phyloP scores from a whole-genome alignment of 2,888 invertebrate species.

The Acholoe squamosa region DNA sequence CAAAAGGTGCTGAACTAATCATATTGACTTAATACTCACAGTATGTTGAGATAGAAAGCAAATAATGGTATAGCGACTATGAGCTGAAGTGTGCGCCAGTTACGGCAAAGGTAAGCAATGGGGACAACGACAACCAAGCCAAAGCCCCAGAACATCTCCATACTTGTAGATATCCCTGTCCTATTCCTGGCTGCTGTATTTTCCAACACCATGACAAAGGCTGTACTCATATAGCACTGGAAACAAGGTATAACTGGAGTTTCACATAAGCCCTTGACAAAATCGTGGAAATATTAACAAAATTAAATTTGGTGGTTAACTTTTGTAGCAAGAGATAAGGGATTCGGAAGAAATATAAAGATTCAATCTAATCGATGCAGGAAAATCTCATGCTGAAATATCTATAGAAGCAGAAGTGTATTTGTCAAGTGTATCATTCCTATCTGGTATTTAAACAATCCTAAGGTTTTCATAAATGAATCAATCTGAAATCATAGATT shows the following conservation, averaged over 20 bases:
- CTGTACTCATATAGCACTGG: conserved; percentile 39
- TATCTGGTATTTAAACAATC: no score
- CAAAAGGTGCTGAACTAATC: background rate
- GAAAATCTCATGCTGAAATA: no score
- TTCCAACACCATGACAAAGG: conserved; percentile 17
- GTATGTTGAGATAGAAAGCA: conserved; percentile 5
- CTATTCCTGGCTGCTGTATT: background rate
- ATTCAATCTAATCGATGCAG: no score
- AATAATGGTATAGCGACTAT: background rate
- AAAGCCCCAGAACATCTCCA: conserved; percentile 44
- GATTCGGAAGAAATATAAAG: no score
- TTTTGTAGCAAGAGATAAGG: no score
- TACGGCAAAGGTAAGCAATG: background rate
- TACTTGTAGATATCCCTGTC: background rate
- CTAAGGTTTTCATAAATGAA: background rate
- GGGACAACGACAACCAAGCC: background rate
- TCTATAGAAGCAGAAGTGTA: no score
- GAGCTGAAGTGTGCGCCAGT: conserved; percentile 6
- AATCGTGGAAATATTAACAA: no score
- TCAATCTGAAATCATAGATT: background rate
- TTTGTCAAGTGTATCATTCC: no score
- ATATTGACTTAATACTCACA: conserved; percentile 34
- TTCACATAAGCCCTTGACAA: no score
- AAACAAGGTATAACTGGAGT: background rate
- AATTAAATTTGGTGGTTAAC: no score